Percentiles rank a stretch among this genome's conserved stretches.
Evolutionary conservation across 2,113 vertebrate genomes (phyloP).

Genomic region (Nestor notabilis): DNA sequence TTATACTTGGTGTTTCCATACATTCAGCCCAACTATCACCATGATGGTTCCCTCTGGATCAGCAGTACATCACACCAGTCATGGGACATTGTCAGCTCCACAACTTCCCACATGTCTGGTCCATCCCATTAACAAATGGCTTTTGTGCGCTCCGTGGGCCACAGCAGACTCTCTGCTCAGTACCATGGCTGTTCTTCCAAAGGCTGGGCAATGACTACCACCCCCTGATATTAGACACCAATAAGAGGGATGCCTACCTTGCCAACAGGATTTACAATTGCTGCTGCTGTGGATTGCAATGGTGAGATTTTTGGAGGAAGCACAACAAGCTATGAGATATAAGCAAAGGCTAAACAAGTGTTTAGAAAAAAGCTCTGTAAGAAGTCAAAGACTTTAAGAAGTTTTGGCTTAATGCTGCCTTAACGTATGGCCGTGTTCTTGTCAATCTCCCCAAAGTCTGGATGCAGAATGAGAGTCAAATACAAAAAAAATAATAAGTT

Average conservation of each 20-base stretch:
- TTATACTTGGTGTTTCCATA: not conserved
- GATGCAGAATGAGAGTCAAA: not conserved
- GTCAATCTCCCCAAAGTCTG: not conserved
- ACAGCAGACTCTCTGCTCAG: not conserved
- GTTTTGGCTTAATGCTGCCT: not conserved
- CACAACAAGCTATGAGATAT: not conserved
- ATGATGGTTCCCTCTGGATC: not conserved
- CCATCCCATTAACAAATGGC: not conserved
- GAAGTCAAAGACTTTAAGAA: not conserved
- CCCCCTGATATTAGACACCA: not conserved
- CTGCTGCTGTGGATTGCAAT: not conserved
- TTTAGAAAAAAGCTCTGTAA: not conserved
- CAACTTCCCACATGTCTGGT: accelerated
- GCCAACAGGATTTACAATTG: not conserved
- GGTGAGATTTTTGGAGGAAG: not conserved
- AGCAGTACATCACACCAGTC: not conserved
- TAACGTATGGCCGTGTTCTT: not conserved
- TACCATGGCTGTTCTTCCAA: not conserved
- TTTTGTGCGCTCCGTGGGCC: not conserved
- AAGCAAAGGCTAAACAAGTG: not conserved
- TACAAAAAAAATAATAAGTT: not conserved
- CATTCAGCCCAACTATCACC: not conserved
- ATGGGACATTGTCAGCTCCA: not conserved
- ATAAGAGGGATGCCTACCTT: not conserved
- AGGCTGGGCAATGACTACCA: not conserved